Conservation (phyloP, 2,797 vertebrate genomes). For the Darevskia mixta region DNA sequence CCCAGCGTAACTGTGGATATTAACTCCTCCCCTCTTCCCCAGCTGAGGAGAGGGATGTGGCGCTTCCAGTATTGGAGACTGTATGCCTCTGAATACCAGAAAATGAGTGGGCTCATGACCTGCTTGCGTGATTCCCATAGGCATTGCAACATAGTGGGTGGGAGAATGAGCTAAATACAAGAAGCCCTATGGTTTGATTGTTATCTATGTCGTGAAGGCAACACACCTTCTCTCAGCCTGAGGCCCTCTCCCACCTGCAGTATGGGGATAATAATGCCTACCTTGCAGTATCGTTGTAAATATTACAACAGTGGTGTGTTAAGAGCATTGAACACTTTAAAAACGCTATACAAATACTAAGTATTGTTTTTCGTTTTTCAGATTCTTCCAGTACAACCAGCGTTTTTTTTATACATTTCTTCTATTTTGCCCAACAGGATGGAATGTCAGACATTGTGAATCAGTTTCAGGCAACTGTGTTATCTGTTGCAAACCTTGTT, state of each 20-base stretch:
- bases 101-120: no score
- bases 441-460: constrained; percentile 78
- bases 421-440: constrained; percentile 73
- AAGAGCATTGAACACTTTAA: neutral
- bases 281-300: neutral
- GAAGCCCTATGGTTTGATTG: neutral
- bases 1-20: no score
- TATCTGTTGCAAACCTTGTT: constrained; percentile 81
- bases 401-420: constrained; percentile 4
- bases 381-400: neutral
- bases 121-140: no score
- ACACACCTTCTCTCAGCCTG: neutral
- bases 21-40: no score
- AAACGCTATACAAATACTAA: neutral
- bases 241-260: neutral
- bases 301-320: neutral
- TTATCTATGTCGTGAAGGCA: no score
- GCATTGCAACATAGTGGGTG: neutral
- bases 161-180: neutral
- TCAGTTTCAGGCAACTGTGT: constrained; percentile 79
- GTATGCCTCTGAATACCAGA: no score
- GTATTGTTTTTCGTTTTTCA: neutral
- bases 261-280: neutral
- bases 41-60: no score
- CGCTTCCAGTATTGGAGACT: no score